phyloP scores from a whole-genome alignment of 1,140 invertebrate species.

The Choristoneura fumiferana region DNA sequence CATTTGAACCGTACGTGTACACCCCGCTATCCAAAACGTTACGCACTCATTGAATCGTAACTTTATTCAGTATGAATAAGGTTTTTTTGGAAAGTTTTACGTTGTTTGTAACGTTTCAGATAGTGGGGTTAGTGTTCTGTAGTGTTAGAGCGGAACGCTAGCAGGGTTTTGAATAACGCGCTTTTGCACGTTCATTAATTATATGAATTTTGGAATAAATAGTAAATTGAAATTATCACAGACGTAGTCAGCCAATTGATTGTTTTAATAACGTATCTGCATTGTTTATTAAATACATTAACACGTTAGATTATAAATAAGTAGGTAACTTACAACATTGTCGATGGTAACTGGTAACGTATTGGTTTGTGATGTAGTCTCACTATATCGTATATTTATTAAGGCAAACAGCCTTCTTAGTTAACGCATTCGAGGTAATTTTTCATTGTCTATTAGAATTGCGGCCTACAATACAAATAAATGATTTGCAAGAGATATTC shows the following conservation, averaged over 20 bases:
- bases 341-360: neutral
- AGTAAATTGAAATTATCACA: neutral
- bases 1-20: constrained; percentile 36
- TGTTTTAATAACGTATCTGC: constrained; percentile 9
- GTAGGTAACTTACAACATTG: neutral
- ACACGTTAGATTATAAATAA: constrained; percentile 8
- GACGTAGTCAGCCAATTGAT: neutral
- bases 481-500: constrained; percentile 23
- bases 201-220: constrained; percentile 1
- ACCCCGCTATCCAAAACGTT: constrained; percentile 6
- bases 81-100: constrained; percentile 15
- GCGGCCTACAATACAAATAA: constrained; percentile 24
- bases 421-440: neutral
- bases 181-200: constrained; percentile 2
- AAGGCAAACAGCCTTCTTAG: neutral
- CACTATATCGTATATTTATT: neutral
- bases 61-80: neutral
- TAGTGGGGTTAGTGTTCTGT: constrained; percentile 9
- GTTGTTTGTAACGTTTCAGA: neutral
- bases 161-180: constrained; percentile 6
- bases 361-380: neutral
- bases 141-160: constrained; percentile 4
- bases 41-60: constrained; percentile 3
- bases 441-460: neutral
- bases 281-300: constrained; percentile 7